Evolutionary conservation across 2,888 invertebrate genomes (phyloP), one percentile per base, ranked within the genome.

Genomic region (Scrobipalpa costella): DNA sequence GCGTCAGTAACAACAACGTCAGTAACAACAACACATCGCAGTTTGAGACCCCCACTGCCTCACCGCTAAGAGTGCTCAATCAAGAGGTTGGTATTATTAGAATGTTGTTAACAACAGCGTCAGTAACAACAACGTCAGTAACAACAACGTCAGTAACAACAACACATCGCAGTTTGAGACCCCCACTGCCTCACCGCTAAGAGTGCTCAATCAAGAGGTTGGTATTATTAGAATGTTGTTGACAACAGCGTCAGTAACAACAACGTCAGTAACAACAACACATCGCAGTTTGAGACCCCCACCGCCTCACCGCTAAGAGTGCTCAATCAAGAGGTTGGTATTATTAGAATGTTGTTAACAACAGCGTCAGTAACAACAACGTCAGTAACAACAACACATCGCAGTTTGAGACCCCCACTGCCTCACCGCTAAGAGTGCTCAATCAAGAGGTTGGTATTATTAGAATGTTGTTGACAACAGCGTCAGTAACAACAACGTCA

Each of bases 141-240:
- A 27, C 27, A 27, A 27, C 27, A 27, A 27, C 27, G 27, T 55
- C 57, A 50, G 36, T 57, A 19, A 34, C 55, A 55, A 63, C 57
- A 64, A 67, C 67, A 61, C 40, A 82, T 13, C 44, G 44, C 44
- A 44, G n/a, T 44, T 82, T 79, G 70, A 69, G 13, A 75, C 79
- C n/a, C 74, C 80, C 2, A 67, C 90, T 2, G 81, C 85, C 57
- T 92, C 93, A 7, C 93, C 94, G 8, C 88, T 95, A 8, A 92
- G 95, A 66, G 96, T 96, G 81, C 87, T 97, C 66, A 93, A 95
- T 61, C 96, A 97, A 90, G 96, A 97, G 94, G 97, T 97, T 90
- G 70, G 75, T 57, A 7, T 27, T 27, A 27, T 27, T 27, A 27
- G 27, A 36, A 83, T 52, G 82, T 80, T 69, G 69, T 27, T 27